Evolutionary conservation across 2,888 invertebrate species (phyloP).

Genomic region (Stenchaetothrips biformis): DNA sequence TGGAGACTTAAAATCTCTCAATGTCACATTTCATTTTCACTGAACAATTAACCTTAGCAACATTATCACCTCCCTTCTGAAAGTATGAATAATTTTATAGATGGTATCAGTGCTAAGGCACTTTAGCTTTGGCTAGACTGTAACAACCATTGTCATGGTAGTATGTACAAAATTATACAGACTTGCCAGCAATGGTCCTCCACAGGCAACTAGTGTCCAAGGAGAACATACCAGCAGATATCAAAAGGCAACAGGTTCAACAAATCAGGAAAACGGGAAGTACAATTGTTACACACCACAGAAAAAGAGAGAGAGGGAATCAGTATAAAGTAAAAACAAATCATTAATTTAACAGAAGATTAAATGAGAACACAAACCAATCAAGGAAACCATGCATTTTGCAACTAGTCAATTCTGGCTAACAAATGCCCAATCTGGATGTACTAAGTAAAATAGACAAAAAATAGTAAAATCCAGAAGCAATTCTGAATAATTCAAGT

Average conservation of each 20-base stretch:
- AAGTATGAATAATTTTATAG: no score
- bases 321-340: conserved; percentile 7
- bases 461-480: conserved; percentile 4
- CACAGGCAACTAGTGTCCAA: neutral
- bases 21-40: no score
- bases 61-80: no score
- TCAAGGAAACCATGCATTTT: neutral
- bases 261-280: neutral
- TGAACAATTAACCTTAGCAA: no score
- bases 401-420: neutral
- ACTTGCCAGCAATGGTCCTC: neutral
- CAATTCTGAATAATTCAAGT: neutral
- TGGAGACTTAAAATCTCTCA: neutral
- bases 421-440: neutral
- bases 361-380: neutral
- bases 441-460: neutral
- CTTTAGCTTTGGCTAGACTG: neutral
- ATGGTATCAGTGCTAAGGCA: neutral
- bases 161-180: conserved; percentile 15
- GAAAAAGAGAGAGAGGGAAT: neutral
- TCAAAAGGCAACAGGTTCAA: neutral
- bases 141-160: conserved; percentile 12
- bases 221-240: neutral
- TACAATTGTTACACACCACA: conserved; percentile 9
- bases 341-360: neutral